Evolutionary conservation across 2,797 vertebrate genomes (phyloP).

Genomic region (Todus mexicanus): DNA sequence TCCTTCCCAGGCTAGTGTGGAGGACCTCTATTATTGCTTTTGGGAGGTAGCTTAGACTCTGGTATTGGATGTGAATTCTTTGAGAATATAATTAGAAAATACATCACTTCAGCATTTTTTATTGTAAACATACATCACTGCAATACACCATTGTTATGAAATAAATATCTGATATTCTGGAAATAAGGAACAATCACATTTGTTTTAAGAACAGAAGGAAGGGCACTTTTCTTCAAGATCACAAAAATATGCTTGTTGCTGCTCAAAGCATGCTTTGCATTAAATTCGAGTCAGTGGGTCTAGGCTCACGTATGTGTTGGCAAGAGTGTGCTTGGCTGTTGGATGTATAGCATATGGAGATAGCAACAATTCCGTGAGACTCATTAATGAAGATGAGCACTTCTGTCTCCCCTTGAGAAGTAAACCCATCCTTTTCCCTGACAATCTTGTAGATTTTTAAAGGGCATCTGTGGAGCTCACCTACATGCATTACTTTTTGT

Average conservation of each 20-base stretch:
- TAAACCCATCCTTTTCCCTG: not conserved
- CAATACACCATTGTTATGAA: not conserved
- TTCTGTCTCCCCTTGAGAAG: not conserved
- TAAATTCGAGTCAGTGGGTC: not conserved
- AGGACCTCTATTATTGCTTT: not conserved
- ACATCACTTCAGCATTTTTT: conserved; percentile 21
- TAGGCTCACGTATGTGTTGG: not conserved
- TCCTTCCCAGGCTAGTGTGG: not conserved
- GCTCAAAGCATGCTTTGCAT: not conserved
- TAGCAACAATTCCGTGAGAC: not conserved
- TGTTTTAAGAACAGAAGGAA: not conserved
- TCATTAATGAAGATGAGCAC: not conserved
- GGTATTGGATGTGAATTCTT: not conserved
- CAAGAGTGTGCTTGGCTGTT: not conserved
- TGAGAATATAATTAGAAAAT: conserved; percentile 24
- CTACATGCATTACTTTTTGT: not conserved
- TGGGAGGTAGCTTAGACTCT: not conserved
- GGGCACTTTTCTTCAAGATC: not conserved
- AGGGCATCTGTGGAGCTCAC: not conserved
- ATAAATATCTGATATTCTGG: not conserved
- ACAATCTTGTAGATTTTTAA: not conserved
- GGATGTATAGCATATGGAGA: not conserved
- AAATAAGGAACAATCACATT: not conserved
- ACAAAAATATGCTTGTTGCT: not conserved
- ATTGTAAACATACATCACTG: conserved; percentile 24